Evolutionary conservation across 1,140 invertebrate genomes (phyloP), one percentile per base, ranked within the genome.

Genomic region (Elymnias hypermnestra): DNA sequence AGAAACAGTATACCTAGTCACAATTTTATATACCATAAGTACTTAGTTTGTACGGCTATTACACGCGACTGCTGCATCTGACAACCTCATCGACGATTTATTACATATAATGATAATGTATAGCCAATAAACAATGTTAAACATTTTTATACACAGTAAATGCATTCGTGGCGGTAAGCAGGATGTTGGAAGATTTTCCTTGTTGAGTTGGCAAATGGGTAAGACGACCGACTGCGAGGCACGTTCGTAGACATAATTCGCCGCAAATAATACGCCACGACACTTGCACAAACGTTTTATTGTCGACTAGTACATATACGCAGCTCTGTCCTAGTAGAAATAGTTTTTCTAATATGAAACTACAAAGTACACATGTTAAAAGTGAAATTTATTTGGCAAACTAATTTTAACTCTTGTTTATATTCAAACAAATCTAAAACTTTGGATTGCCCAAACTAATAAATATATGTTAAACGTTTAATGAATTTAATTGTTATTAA

Each of bases 141-240:
- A 49, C 38, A 52, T 60, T 50, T 57, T 47, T 62, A 46, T 53
- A 56, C 54, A 51, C 47, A 64, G 53, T 43, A 9, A 33, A 33
- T 35, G 59, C 57, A 64, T 66, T 60, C 51, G 55, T 63, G 61
- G 61, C 62, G 57, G 33, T 43, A 62, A 76, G 76, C 70, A 74
- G 68, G 70, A 77, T 81, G 64, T 67, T 29, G 57, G 59, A 60
- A 55, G 51, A 69, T 75, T 78, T 78, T 78, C 70, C 71, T 73
- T 50, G 53, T 65, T 57, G 43, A 56, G 51, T 55, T 52, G 38
- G 49, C 28, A 35, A 56, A 42, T 47, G 46, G 50, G 33, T 41
- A 37, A 46, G 40, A 53, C 42, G 54, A 33, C 29, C 42, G 54
- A 33, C 29, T 41, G 47, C 44, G 28, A 50, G 37, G 50, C 53